A percentile compares a stretch with the other conserved stretches of the same genome.
Evolutionary conservation across 2,113 vertebrate genomes (phyloP).

Genomic region (Solea senegalensis): DNA sequence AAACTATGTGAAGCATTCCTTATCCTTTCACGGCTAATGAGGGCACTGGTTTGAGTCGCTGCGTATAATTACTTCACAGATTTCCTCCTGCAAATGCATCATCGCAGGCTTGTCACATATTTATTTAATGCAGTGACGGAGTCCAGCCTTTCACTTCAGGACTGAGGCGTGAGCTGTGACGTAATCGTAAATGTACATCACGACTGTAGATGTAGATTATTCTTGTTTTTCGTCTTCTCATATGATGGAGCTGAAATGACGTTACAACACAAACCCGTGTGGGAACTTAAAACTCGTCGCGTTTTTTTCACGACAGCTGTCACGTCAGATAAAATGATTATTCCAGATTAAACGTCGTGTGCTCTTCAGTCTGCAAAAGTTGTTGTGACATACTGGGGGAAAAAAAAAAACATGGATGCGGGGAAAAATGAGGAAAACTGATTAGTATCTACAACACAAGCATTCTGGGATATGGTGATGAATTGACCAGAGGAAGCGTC

Average conservation of each 20-base stretch:
- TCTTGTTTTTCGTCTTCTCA: not conserved
- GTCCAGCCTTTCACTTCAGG: not conserved
- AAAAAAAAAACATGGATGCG: not conserved
- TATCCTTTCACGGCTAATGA: conserved; percentile 68
- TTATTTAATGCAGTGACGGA: conserved; percentile 45
- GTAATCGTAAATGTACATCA: not conserved
- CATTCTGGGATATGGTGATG: conserved; percentile 46
- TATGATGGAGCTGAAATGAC: not conserved
- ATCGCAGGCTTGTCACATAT: conserved; percentile 13
- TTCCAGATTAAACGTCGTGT: not conserved
- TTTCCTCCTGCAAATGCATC: conserved; percentile 43
- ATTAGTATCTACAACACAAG: conserved; percentile 46
- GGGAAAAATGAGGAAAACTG: not conserved
- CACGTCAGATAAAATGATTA: not conserved
- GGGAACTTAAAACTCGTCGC: not conserved
- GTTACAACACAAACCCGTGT: not conserved
- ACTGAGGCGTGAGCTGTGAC: not conserved
- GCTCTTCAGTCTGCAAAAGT: conserved; percentile 33
- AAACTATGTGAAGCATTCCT: conserved; percentile 58
- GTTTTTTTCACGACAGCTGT: not conserved
- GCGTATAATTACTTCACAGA: conserved; percentile 65
- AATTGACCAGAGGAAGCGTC: conserved; percentile 25
- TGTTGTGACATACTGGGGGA: not conserved
- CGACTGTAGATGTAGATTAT: not conserved
- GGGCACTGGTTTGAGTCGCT: conserved; percentile 56